Evolutionary conservation across 2,888 invertebrate genomes (phyloP).

Genomic region (Diarsia rubi): DNA sequence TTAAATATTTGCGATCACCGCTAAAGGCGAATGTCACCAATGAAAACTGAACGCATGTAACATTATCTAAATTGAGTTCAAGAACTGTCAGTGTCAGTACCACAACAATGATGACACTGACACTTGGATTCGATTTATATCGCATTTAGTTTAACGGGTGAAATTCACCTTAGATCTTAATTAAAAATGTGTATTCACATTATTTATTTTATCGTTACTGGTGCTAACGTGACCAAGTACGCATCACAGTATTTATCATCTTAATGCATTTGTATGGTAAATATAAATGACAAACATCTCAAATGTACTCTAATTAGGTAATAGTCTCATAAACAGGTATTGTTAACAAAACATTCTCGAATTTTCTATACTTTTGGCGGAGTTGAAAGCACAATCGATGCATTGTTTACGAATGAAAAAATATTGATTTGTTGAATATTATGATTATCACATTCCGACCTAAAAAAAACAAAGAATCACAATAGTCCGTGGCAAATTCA

Average conservation of each 20-base stretch:
- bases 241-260: slow-evolving; percentile 30
- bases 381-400: slow-evolving; percentile 1
- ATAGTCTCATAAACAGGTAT: slow-evolving; percentile 34
- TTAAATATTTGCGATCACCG: slow-evolving; percentile 7
- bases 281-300: slow-evolving; percentile 41
- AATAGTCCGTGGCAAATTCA: slow-evolving; percentile 16
- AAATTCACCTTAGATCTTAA: background rate
- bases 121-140: background rate
- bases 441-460: slow-evolving; percentile 25
- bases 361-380: background rate
- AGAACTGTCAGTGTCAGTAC: background rate
- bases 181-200: too few relatives aligned
- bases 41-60: background rate
- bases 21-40: background rate
- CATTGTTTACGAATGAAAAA: slow-evolving; percentile 25
- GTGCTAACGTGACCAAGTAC: slow-evolving; percentile 33
- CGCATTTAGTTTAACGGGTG: background rate
- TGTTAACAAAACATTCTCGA: slow-evolving; percentile 21
- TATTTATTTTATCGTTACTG: slow-evolving; percentile 1
- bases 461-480: slow-evolving; percentile 21
- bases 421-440: slow-evolving; percentile 7
- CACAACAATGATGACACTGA: background rate
- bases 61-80: background rate
- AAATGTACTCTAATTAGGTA: slow-evolving; percentile 54
- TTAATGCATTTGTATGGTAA: slow-evolving; percentile 48